phyloP scores from a whole-genome alignment of 2,113 vertebrate species.

The Dromas ardeola region DNA sequence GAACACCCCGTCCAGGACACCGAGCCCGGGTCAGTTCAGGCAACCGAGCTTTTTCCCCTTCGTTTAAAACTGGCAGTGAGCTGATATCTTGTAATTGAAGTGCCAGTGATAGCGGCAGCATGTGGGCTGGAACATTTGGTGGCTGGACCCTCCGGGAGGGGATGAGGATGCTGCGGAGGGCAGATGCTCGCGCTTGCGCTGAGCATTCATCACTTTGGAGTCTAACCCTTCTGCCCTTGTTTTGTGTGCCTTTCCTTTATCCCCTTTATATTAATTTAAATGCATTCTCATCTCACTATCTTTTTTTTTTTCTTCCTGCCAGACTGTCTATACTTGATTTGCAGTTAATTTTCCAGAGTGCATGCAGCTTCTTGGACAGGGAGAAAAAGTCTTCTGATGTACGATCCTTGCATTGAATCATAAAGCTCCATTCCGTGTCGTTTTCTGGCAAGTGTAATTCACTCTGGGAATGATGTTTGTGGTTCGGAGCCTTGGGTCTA shows the following conservation, averaged over 20 bases:
- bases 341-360: neutral
- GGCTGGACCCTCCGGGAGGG: fast-evolving
- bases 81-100: neutral
- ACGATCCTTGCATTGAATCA: neutral
- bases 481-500: neutral
- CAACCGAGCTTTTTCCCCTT: neutral
- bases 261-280: neutral
- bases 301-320: neutral
- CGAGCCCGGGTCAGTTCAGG: neutral
- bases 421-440: neutral
- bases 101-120: neutral
- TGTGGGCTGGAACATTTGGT: neutral
- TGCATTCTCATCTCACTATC: neutral
- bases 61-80: neutral
- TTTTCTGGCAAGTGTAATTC: neutral
- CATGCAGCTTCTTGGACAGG: neutral
- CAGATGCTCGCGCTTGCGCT: neutral
- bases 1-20: constrained; percentile 20
- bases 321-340: neutral
- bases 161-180: neutral
- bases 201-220: neutral
- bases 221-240: neutral
- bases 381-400: neutral
- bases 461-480: neutral
- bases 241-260: neutral